Percentiles rank a stretch among this genome's conserved stretches.
These are phyloP conservation scores for Cranoglanis bouderius DNA, from an alignment of 2,113 vertebrate genomes.

Conservation along the genomic window DNA sequence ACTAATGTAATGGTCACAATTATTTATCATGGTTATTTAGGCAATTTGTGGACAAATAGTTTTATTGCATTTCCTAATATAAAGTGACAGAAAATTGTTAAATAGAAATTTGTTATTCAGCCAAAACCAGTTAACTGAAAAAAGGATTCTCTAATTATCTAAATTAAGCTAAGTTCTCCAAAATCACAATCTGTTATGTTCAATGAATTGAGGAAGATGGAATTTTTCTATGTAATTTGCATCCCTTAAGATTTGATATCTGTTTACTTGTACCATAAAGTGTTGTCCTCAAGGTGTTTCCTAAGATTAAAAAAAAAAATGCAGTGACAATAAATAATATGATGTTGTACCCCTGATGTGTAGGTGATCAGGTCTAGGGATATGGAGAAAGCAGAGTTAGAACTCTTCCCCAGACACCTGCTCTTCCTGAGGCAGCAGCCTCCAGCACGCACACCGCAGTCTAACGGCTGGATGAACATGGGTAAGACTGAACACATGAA, in stretches of 20 bases:
- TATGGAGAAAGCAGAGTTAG: slow-evolving; percentile 76
- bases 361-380: slow-evolving; percentile 84
- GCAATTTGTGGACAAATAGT: not conserved
- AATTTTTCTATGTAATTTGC: not conserved
- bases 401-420: slow-evolving; percentile 83
- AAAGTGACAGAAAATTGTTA: not conserved
- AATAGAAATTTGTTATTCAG: no score
- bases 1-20: not conserved
- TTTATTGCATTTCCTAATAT: not conserved
- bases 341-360: not conserved
- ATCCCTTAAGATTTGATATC: not conserved
- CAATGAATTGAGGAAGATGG: not conserved
- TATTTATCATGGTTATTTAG: not conserved
- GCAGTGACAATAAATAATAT: not conserved
- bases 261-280: not conserved
- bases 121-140: no score
- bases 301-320: not conserved
- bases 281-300: not conserved
- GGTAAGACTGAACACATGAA: slow-evolving; percentile 13
- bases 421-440: slow-evolving; percentile 85
- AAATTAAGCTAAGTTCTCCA: not conserved
- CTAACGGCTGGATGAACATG: slow-evolving; percentile 48
- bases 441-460: slow-evolving; percentile 46
- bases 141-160: no score
- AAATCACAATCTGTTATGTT: not conserved